Evolutionary conservation across 2,888 invertebrate species (phyloP).

Genomic region (Polyommatus iphigenia): DNA sequence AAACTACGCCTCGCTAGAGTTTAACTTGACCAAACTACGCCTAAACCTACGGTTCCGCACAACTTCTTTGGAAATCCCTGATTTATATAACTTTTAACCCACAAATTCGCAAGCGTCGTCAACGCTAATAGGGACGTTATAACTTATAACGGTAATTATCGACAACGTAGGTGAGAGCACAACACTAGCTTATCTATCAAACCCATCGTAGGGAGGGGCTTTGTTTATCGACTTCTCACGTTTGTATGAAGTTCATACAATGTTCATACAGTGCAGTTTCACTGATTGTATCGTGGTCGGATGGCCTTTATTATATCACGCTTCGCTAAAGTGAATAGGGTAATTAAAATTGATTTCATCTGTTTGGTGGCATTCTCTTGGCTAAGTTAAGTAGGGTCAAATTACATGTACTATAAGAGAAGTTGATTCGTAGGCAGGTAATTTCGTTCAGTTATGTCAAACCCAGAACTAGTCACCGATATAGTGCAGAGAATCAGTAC

Average conservation of each 20-base stretch:
- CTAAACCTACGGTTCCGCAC: no score
- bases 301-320: conserved; percentile 28
- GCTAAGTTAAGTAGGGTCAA: not conserved
- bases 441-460: no score
- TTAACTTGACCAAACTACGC: no score
- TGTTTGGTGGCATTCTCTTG: not conserved
- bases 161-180: conserved; percentile 5
- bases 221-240: conserved; percentile 24
- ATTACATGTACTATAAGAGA: no score
- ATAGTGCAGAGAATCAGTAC: no score
- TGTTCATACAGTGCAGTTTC: conserved; percentile 25
- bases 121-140: not conserved
- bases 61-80: no score
- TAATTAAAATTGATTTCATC: conserved; percentile 24
- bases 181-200: conserved; percentile 18
- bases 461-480: no score
- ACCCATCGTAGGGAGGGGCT: conserved; percentile 23
- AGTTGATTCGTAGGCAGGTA: no score
- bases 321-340: conserved; percentile 18
- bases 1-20: no score
- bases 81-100: no score
- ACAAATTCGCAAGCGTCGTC: not conserved
- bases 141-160: conserved; percentile 7
- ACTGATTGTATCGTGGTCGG: conserved; percentile 20
- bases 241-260: conserved; percentile 20